Conservation (phyloP, 2,888 invertebrate species). For the Dasysyrphus tricinctus region DNA sequence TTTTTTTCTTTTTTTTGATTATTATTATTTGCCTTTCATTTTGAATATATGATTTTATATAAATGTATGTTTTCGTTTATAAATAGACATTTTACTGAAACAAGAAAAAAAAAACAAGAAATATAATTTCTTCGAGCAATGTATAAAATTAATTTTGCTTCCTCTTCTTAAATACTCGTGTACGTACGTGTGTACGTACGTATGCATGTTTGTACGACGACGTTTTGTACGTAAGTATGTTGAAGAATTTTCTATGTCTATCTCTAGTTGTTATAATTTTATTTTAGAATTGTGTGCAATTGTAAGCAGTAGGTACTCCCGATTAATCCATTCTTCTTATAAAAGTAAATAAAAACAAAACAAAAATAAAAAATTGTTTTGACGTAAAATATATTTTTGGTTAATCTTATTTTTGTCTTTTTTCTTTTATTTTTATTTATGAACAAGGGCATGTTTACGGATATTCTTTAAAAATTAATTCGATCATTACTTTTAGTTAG, state of each 20-base stretch:
- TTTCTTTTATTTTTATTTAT: not conserved
- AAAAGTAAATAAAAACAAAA: constrained; percentile 11
- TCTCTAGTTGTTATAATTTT: constrained; percentile 24
- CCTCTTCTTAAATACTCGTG: constrained; percentile 48
- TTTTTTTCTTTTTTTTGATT: not conserved
- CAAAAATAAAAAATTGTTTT: constrained; percentile 46
- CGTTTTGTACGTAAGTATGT: not conserved
- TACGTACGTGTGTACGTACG: not conserved
- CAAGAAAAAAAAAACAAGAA: constrained; percentile 45
- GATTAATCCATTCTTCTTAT: constrained; percentile 52
- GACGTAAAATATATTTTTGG: constrained; percentile 43
- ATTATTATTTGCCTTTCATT: constrained; percentile 23
- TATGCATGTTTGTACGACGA: not conserved
- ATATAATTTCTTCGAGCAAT: constrained; percentile 59
- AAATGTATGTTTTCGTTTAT: constrained; percentile 47
- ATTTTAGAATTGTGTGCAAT: constrained; percentile 27
- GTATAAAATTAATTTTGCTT: constrained; percentile 67
- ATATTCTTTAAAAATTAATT: constrained; percentile 18
- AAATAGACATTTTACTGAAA: constrained; percentile 59
- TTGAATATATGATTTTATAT: constrained; percentile 41
- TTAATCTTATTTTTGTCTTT: constrained; percentile 16
- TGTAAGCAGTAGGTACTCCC: constrained; percentile 1
- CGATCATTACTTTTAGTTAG: not conserved
- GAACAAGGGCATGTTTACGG: constrained; percentile 1
- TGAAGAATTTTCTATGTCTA: constrained; percentile 8